Conservation (phyloP, 2,113 vertebrate genomes). For the Australoheros scitulus region DNA sequence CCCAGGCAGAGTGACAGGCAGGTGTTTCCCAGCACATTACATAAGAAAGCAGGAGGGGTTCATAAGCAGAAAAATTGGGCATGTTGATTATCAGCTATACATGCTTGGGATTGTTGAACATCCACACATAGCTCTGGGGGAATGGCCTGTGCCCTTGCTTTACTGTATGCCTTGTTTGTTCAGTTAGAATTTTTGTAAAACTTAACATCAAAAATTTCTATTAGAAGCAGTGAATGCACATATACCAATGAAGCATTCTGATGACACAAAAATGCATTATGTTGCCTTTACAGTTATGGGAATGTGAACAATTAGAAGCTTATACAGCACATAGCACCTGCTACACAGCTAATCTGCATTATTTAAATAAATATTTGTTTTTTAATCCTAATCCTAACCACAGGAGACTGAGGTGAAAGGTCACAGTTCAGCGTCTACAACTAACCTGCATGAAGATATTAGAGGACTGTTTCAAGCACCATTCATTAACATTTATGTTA, state of each 20-base stretch:
- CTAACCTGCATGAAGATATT: too few species aligned
- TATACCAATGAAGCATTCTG: not conserved
- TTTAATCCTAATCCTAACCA: not conserved
- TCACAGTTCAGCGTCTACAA: not conserved
- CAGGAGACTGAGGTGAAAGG: not conserved
- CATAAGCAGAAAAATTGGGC: not conserved
- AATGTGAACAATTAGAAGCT: not conserved
- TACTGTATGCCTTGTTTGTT: not conserved
- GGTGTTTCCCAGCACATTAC: constrained; percentile 44
- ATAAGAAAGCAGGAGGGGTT: constrained; percentile 30
- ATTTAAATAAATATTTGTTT: not conserved
- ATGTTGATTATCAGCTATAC: constrained; percentile 23
- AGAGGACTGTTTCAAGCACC: too few species aligned
- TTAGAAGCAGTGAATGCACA: not conserved
- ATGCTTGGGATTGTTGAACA: constrained; percentile 26
- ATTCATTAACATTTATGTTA: too few species aligned
- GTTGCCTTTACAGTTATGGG: not conserved
- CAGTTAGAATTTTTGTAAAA: not conserved
- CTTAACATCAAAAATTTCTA: not conserved
- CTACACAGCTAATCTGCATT: not conserved
- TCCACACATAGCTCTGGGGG: constrained; percentile 13
- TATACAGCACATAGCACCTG: not conserved
- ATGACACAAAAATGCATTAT: not conserved
- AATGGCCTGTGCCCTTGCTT: constrained; percentile 34
- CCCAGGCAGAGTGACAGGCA: not conserved